These are phyloP conservation scores for Stigmatopora nigra DNA, from an alignment of 2,113 vertebrate genomes.

Conservation along the genomic window DNA sequence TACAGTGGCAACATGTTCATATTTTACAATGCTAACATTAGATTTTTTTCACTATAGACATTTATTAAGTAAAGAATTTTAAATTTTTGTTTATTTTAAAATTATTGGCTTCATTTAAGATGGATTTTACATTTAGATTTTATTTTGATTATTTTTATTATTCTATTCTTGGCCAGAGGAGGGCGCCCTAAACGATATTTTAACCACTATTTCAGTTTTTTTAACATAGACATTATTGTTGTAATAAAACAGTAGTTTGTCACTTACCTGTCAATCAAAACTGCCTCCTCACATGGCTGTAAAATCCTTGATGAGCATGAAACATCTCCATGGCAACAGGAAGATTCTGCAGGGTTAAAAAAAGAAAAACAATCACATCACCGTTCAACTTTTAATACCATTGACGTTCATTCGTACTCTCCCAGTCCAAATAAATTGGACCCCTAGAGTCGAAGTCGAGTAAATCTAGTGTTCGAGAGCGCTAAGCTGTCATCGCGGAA, in stretches of 20 bases:
- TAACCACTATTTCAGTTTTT: not conserved
- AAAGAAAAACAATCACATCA: too few relatives aligned
- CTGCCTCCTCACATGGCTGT: conserved; percentile 23
- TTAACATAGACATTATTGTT: not conserved
- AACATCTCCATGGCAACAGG: conserved; percentile 67
- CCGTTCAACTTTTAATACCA: too few relatives aligned
- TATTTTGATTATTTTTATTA: not conserved
- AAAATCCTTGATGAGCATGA: conserved; percentile 31
- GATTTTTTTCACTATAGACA: too few relatives aligned
- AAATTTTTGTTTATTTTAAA: too few relatives aligned
- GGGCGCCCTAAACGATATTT: conserved; percentile 30
- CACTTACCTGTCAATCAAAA: conserved; percentile 28
- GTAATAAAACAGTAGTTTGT: conserved; percentile 19
- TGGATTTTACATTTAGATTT: not conserved
- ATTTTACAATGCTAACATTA: too few relatives aligned
- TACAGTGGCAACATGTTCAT: too few relatives aligned
- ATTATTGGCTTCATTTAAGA: too few relatives aligned
- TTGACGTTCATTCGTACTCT: too few relatives aligned
- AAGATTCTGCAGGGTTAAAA: conserved; percentile 12
- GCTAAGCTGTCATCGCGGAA: not conserved
- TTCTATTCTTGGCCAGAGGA: conserved; percentile 35
- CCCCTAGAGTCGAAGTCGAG: too few relatives aligned
- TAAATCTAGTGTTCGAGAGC: not conserved
- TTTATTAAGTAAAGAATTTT: too few relatives aligned
- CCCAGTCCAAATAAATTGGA: too few relatives aligned